Conservation (phyloP, 1,140 invertebrate genomes). For the Papilio helenus region DNA sequence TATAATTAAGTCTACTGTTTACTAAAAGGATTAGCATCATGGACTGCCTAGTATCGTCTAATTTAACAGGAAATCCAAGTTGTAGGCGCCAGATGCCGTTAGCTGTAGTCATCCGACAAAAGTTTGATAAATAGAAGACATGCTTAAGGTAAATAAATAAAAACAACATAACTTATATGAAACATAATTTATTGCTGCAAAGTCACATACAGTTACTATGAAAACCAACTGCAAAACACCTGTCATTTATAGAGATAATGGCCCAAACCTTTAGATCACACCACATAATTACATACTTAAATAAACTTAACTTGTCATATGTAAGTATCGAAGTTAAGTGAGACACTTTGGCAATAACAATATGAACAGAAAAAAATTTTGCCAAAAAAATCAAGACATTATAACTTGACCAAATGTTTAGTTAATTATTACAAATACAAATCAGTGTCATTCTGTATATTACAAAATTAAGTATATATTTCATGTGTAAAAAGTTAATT, state of each 20-base stretch:
- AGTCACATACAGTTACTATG: not conserved
- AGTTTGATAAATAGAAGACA: not conserved
- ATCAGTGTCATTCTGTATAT: too few species aligned
- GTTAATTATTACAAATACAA: not conserved
- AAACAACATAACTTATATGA: not conserved
- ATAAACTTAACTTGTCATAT: not conserved
- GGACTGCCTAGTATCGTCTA: too few species aligned
- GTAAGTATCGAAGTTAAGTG: not conserved
- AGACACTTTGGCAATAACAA: not conserved
- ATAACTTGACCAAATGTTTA: not conserved
- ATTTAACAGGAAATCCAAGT: too few species aligned
- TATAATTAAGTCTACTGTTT: too few species aligned
- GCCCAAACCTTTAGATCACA: not conserved
- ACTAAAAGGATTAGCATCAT: too few species aligned
- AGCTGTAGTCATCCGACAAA: too few species aligned
- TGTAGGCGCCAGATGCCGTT: too few species aligned
- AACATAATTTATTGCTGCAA: conserved; percentile 8
- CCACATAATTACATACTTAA: not conserved
- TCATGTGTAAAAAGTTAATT: not conserved
- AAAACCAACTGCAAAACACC: not conserved
- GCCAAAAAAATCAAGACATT: not conserved
- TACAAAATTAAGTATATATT: too few species aligned
- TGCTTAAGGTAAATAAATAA: not conserved
- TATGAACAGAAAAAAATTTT: not conserved
- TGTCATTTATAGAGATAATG: not conserved